phyloP scores from a whole-genome alignment of 37 sponge, comb jelly and placozoan species.

The Hormiphora californensis region DNA sequence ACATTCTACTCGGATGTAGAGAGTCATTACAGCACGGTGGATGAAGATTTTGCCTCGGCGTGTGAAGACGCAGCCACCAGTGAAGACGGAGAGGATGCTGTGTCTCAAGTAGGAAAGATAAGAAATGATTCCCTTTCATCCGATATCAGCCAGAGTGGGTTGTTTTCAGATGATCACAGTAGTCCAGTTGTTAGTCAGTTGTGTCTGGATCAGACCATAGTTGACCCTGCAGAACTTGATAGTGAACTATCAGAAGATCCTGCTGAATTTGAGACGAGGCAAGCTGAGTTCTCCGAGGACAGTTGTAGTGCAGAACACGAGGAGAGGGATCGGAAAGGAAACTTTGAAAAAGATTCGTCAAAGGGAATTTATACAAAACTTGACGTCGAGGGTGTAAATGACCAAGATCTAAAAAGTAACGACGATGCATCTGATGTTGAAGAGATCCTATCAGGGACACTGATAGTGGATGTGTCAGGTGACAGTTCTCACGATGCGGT shows the following conservation, averaged over 20 bases:
- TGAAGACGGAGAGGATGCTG: too few relatives aligned
- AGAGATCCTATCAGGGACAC: too few relatives aligned
- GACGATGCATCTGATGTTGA: too few relatives aligned
- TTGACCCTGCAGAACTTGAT: background rate
- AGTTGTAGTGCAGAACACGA: too few relatives aligned
- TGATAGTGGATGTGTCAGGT: too few relatives aligned
- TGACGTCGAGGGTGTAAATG: too few relatives aligned
- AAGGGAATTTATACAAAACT: too few relatives aligned
- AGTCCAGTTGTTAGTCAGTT: background rate
- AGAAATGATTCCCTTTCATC: background rate
- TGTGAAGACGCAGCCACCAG: background rate
- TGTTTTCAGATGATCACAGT: background rate
- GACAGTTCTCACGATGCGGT: too few relatives aligned
- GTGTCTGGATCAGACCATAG: background rate
- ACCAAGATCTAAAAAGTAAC: too few relatives aligned
- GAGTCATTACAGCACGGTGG: background rate
- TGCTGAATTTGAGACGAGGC: background rate
- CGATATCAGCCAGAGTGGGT: background rate
- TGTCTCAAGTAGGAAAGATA: too few relatives aligned
- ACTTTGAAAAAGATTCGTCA: too few relatives aligned
- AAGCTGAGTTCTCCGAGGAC: background rate
- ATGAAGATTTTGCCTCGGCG: constrained; percentile 3
- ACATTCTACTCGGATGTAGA: background rate
- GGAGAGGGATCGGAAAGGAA: too few relatives aligned
- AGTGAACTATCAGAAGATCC: background rate